Percentiles rank a stretch among this genome's conserved stretches.
These are phyloP conservation scores for Cephus runcator DNA, from an alignment of 2,888 invertebrate species.

Conservation along the genomic window DNA sequence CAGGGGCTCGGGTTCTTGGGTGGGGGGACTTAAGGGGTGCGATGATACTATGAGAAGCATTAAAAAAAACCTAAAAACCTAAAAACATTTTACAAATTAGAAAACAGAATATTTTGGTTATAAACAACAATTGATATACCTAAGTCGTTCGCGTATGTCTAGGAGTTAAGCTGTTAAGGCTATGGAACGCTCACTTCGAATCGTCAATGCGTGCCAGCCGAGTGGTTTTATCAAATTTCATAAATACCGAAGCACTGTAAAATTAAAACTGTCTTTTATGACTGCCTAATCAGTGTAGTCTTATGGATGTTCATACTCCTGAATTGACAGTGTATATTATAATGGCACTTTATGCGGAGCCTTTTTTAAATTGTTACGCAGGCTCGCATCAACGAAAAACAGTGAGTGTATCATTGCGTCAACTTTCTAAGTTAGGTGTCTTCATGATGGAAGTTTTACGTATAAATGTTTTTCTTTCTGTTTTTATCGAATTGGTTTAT, in stretches of 20 bases:
- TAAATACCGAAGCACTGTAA: not conserved
- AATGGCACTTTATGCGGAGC: not conserved
- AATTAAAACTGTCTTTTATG: not conserved
- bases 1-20: conserved; percentile 27
- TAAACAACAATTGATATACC: conserved; percentile 62
- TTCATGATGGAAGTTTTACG: conserved; percentile 10
- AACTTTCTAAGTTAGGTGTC: conserved; percentile 19
- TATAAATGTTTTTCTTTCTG: conserved; percentile 15
- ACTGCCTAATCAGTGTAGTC: not conserved
- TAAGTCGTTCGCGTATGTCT: conserved; percentile 61
- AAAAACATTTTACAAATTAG: conserved; percentile 60
- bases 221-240: not conserved
- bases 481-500: conserved; percentile 7
- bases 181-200: conserved; percentile 46
- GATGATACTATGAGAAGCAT: conserved; percentile 37
- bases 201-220: conserved; percentile 38
- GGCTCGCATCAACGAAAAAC: not conserved
- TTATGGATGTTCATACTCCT: not conserved
- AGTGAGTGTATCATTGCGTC: conserved; percentile 17
- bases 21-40: conserved; percentile 43
- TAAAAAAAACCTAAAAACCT: conserved; percentile 26
- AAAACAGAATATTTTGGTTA: conserved; percentile 65
- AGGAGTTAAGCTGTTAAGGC: conserved; percentile 57
- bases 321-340: not conserved
- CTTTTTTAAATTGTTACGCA: not conserved